phyloP scores from a whole-genome alignment of 2,113 vertebrate genomes.

The Ceuthmochares aereus region DNA sequence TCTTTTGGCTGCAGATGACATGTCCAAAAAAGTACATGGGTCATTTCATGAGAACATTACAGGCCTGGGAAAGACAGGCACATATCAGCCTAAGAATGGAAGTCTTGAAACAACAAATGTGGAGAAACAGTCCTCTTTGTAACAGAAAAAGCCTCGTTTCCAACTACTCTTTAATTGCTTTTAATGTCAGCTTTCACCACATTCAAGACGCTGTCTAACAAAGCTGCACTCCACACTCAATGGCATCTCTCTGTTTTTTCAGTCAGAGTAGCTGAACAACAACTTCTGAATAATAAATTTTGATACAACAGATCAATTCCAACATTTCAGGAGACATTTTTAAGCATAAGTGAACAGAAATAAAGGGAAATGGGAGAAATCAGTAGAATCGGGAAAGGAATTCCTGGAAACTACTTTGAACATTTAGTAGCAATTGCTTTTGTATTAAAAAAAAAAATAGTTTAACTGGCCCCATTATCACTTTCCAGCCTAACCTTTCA shows the following conservation, averaged over 20 bases:
- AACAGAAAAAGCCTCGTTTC: neutral
- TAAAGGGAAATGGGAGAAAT: neutral
- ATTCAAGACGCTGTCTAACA: neutral
- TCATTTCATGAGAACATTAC: neutral
- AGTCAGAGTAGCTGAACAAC: neutral
- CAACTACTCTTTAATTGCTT: neutral
- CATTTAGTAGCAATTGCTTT: neutral
- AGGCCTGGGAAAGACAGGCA: neutral
- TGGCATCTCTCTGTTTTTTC: neutral
- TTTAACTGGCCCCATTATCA: neutral
- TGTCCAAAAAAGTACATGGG: neutral
- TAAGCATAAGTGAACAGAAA: neutral
- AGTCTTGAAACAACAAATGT: neutral
- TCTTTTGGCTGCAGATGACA: neutral
- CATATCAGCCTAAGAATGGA: neutral
- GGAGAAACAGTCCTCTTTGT: neutral
- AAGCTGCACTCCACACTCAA: neutral
- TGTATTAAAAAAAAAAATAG: neutral
- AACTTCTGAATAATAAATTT: neutral
- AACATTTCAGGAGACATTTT: neutral
- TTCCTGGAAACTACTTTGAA: neutral
- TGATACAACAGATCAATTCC: neutral
- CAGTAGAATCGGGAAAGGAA: neutral
- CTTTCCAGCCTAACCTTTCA: neutral
- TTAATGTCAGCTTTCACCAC: neutral